These are phyloP conservation scores for Boloria euphrosyne DNA, from an alignment of 2,888 invertebrate species.

Conservation along the genomic window DNA sequence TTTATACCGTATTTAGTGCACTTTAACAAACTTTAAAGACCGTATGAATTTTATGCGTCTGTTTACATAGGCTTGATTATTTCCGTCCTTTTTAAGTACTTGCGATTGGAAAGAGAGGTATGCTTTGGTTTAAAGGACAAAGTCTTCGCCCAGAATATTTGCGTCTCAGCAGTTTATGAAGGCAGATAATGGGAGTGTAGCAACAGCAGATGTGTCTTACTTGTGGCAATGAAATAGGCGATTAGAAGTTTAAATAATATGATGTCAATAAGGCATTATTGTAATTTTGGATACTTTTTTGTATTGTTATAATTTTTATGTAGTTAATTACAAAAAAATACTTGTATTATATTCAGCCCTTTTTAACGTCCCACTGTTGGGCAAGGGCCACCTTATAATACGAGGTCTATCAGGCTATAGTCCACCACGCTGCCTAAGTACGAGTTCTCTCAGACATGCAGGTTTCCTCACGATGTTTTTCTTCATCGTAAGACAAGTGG, in stretches of 20 bases:
- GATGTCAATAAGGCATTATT: too few species aligned
- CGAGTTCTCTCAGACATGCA: neutral
- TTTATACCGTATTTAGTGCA: conserved; percentile 14
- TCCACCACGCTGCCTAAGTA: neutral
- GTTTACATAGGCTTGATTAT: conserved; percentile 15
- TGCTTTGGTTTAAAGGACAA: conserved; percentile 48
- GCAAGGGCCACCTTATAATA: too few species aligned
- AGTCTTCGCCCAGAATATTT: conserved; percentile 66
- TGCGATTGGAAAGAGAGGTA: conserved; percentile 26
- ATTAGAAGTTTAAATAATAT: neutral
- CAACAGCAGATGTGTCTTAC: conserved; percentile 67
- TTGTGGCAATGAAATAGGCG: conserved; percentile 50
- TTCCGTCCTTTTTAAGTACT: conserved; percentile 14
- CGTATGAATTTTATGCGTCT: conserved; percentile 58
- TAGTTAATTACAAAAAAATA: too few species aligned
- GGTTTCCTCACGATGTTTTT: too few species aligned
- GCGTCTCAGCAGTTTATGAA: conserved; percentile 70
- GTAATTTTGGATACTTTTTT: too few species aligned
- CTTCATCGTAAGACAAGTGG: too few species aligned
- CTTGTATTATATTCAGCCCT: too few species aligned
- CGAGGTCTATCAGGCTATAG: too few species aligned
- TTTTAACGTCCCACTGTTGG: too few species aligned
- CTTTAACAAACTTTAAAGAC: conserved; percentile 57
- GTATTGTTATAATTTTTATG: too few species aligned
- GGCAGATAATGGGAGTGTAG: conserved; percentile 67